Percentiles rank a stretch among this genome's conserved stretches.
phyloP scores from a whole-genome alignment of 2,113 vertebrate species.

The Xenopus tropicalis region DNA sequence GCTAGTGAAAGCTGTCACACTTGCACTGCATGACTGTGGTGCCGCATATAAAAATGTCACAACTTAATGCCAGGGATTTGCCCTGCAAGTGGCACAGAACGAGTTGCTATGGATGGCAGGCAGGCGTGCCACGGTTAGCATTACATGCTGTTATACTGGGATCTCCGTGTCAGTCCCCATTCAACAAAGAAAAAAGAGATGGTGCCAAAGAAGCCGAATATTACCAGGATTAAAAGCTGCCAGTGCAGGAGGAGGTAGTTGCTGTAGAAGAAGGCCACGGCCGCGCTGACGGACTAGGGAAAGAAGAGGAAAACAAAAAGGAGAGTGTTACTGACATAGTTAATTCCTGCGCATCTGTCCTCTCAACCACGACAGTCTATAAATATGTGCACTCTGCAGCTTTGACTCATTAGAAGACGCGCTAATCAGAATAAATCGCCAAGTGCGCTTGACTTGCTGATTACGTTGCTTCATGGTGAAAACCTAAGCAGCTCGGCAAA shows the following conservation, averaged over 20 bases:
- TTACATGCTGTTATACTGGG: conserved; percentile 86
- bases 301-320: background rate
- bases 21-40: no score
- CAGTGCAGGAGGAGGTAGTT: conserved; percentile 93
- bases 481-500: background rate
- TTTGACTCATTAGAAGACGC: background rate
- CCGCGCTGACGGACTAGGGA: conserved; percentile 87
- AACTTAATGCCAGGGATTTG: no score
- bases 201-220: conserved; percentile 79
- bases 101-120: no score
- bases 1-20: no score
- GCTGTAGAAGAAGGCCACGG: conserved; percentile 93
- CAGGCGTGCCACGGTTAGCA: no score
- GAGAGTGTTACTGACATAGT: background rate
- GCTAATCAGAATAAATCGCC: conserved; percentile 17
- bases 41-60: no score
- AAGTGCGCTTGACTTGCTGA: conserved; percentile 10
- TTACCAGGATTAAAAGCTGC: conserved; percentile 92
- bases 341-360: conserved; percentile 8
- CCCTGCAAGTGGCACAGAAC: no score
- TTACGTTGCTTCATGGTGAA: background rate
- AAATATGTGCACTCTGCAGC: conserved; percentile 20
- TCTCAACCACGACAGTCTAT: background rate
- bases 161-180: conserved; percentile 65
- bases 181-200: conserved; percentile 86